A percentile compares a stretch with the other conserved stretches of the same genome.
Evolutionary conservation across 2,113 vertebrate genomes (phyloP).

Genomic region (Himantopus leucocephalus): DNA sequence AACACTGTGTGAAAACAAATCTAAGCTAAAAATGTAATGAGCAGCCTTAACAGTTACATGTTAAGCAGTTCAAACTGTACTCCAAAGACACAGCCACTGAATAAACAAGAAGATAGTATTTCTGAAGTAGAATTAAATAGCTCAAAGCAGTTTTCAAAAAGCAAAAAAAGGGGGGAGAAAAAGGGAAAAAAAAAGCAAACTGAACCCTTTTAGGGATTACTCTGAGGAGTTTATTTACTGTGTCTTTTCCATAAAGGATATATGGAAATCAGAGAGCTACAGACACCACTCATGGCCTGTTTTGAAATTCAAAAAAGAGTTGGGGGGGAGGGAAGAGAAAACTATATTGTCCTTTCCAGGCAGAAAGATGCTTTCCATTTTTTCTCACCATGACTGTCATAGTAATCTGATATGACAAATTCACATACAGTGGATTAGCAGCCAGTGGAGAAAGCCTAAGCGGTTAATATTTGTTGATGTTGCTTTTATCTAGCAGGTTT

Average conservation of each 20-base stretch:
- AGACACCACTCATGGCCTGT: constrained; percentile 91
- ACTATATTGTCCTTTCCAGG: constrained; percentile 96
- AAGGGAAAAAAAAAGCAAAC: constrained; percentile 68
- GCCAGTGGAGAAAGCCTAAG: constrained; percentile 94
- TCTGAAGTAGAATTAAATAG: constrained; percentile 97
- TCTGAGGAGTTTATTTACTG: constrained; percentile 95
- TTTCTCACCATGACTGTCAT: constrained; percentile 98
- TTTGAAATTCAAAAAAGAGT: constrained; percentile 95
- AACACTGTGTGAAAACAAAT: constrained; percentile 54
- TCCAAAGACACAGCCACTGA: constrained; percentile 80
- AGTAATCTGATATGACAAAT: constrained; percentile 99
- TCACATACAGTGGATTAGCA: constrained; percentile 99
- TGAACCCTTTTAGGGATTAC: constrained; percentile 93
- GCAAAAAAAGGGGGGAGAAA: constrained; percentile 48
- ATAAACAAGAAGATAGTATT: constrained; percentile 90
- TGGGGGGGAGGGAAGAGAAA: constrained; percentile 77
- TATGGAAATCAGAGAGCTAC: constrained; percentile 97
- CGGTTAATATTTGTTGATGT: constrained; percentile 99
- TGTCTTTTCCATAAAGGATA: constrained; percentile 91
- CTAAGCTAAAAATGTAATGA: constrained; percentile 62
- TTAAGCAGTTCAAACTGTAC: constrained; percentile 79
- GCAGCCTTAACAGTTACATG: constrained; percentile 76
- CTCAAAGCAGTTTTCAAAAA: constrained; percentile 90
- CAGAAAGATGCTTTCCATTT: constrained; percentile 92
- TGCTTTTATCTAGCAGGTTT: constrained; percentile 98